These are phyloP conservation scores for Tridacna gigas DNA, from an alignment of 2,888 invertebrate genomes.

Conservation along the genomic window DNA sequence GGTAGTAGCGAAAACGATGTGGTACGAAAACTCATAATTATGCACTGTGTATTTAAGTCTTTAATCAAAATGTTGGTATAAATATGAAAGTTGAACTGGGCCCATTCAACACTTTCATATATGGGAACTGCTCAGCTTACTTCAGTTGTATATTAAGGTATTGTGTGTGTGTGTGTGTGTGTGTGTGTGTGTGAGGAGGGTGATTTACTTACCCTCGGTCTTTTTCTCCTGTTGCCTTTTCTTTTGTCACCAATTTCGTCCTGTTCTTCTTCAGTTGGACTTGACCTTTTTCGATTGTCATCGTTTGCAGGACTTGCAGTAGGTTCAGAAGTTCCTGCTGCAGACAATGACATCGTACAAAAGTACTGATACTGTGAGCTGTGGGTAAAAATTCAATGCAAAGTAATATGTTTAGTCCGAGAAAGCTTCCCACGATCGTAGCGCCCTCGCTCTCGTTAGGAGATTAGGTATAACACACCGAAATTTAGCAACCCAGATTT, in stretches of 20 bases:
- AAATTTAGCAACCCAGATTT: neutral
- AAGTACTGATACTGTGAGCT: neutral
- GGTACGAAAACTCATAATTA: no score
- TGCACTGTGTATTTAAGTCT: no score
- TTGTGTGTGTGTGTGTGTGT: no score
- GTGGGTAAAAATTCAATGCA: neutral
- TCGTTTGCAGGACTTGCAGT: slow-evolving; percentile 44
- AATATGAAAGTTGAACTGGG: no score
- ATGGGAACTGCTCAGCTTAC: no score
- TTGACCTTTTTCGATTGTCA: slow-evolving; percentile 54
- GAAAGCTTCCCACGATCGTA: neutral
- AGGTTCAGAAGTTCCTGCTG: slow-evolving; percentile 38
- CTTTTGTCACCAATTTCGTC: slow-evolving; percentile 54
- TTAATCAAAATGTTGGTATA: no score
- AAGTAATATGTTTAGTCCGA: slow-evolving; percentile 4
- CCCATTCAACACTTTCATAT: no score
- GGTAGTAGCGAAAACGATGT: no score
- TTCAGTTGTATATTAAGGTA: no score
- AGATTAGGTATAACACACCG: neutral
- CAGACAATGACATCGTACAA: slow-evolving; percentile 40
- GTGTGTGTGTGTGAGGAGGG: no score
- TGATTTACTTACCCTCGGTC: slow-evolving; percentile 35
- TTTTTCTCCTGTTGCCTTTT: slow-evolving; percentile 59
- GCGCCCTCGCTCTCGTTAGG: slow-evolving; percentile 14
- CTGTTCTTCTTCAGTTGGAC: slow-evolving; percentile 58